Base-by-base conservation (phyloP, 2,797 vertebrate genomes). In the Chelonia mydas region DNA sequence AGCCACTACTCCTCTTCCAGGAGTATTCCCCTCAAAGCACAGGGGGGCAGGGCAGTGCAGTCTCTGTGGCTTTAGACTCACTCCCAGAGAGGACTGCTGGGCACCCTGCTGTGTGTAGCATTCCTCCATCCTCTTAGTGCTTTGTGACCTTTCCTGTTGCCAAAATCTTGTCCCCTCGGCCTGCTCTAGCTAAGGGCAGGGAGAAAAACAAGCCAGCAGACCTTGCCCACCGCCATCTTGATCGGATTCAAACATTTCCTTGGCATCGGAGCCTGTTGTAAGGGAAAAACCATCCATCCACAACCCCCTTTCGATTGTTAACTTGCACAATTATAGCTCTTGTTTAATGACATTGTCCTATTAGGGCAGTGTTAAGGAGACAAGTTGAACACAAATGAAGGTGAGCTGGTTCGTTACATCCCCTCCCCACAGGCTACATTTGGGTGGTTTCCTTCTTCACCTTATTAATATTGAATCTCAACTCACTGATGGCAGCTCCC, bases 11-110 rank as follows among this genome's bases (percentile, higher is more conserved):
- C 0, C 6, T 84, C 84, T 86, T 50, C 95, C 81, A 57, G 83
- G 5, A 77, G 51, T 72, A 79, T 94, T 95, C 21, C 55, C 83
- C 78, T 45, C n/a, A 8, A 90, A 90, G 86, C 51, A 87, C 0
- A 72, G 54, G 74, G 1, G 1, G 83, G 81, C 3, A 8, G 19
- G 23, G 54, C 15, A 80, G 50, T 28, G 28, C n/a, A 90, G 57
- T 65, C 6, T 3, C 88, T 87, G 55, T 89, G 72, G 6, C 90
- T 91, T 93, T 90, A 89, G 86, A 93, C 92, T 89, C 90, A 93
- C 87, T 93, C 94, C 78, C 55, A 76, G 77, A 78, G 28, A 87
- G 31, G 83, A 92, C 41, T 85, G 78, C 94, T 81, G 57, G 33
- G 91, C 95, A 74, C 49, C 51, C 11, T 88, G 33, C 37, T 90